Evolutionary conservation across 2,888 invertebrate genomes (phyloP), one percentile per base, ranked within the genome.

Genomic region (Drosophila eohydei): DNA sequence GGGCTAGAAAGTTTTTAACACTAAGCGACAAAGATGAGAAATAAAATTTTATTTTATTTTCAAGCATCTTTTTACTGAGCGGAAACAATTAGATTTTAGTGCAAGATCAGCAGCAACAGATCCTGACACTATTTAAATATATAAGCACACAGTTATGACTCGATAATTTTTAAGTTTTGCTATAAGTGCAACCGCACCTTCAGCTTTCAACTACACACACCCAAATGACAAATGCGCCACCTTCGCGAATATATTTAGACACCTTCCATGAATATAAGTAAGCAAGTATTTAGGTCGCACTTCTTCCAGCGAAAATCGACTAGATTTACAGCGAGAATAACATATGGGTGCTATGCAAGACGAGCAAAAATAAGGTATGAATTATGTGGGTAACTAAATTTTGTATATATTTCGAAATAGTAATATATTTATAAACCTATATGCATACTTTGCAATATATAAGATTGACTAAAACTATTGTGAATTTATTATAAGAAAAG

Each of bases 1-100:
- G 51, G 70, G 55, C 40, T 62, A 62, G 61, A 65, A 59, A 73
- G 58, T 63, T 43, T 30, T 56, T 8, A 26, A 50, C 83, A 80
- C 80, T 67, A 32, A 9, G 0, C 73, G 44, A 59, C 83, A 66
- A 41, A 56, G 38, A n/a, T 59, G n/a, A 4, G 12, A 7, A 8
- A 12, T 48, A 16, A 11, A 30, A 41, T 54, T 11, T 30, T 12
- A 41, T 54, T 11, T 30, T 12, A 16, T n/a, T 50, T 28, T 28
- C 5, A 16, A n/a, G n/a, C 28, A 36, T 41, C 32, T 28, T 14
- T 8, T 14, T 32, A 16, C n/a, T 43, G 7, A 11, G 40, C 14
- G 11, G 28, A 52, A 26, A 21, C 8, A 14, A 26, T 9, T 14
- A 14, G 3, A 34, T n/a, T 14, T 46, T 6, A 44, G 34, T 58